Conservation (phyloP, 2,888 invertebrate genomes). For the Ophioninae sp. region DNA sequence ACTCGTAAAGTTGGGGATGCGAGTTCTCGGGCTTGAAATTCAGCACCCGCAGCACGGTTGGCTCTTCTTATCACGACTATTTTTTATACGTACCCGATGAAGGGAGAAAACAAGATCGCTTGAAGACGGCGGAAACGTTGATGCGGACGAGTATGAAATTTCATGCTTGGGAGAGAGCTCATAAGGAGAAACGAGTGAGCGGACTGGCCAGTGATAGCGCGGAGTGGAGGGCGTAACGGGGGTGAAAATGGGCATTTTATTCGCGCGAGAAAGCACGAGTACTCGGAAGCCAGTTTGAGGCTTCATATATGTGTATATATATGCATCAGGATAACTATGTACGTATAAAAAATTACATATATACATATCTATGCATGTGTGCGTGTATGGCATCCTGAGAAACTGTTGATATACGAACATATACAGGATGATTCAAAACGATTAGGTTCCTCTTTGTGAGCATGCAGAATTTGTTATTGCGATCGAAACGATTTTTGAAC, state of each 20-base stretch:
- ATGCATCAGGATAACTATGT: neutral
- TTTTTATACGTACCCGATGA: slow-evolving; percentile 3
- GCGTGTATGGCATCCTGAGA: no score
- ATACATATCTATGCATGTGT: no score
- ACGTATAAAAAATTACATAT: no score
- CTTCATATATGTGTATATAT: slow-evolving; percentile 10
- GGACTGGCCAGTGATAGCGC: slow-evolving; percentile 29
- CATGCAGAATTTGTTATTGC: no score
- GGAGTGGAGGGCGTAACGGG: neutral
- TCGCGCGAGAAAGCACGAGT: slow-evolving; percentile 42
- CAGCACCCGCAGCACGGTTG: neutral
- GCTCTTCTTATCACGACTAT: slow-evolving; percentile 39
- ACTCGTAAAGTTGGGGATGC: neutral
- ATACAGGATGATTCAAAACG: no score
- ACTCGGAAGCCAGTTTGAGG: slow-evolving; percentile 23
- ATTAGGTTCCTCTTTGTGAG: no score
- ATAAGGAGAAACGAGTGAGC: slow-evolving; percentile 51
- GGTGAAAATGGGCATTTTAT: slow-evolving; percentile 54
- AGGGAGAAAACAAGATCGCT: slow-evolving; percentile 5
- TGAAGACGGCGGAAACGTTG: slow-evolving; percentile 6
- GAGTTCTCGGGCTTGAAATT: neutral
- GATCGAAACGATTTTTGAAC: no score
- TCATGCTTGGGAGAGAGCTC: slow-evolving; percentile 37
- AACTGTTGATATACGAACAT: no score
- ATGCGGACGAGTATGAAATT: slow-evolving; percentile 36